A percentile compares a stretch with the other conserved stretches of the same genome.
phyloP scores from a whole-genome alignment of 2,888 invertebrate genomes.

The Drosophila rellima region DNA sequence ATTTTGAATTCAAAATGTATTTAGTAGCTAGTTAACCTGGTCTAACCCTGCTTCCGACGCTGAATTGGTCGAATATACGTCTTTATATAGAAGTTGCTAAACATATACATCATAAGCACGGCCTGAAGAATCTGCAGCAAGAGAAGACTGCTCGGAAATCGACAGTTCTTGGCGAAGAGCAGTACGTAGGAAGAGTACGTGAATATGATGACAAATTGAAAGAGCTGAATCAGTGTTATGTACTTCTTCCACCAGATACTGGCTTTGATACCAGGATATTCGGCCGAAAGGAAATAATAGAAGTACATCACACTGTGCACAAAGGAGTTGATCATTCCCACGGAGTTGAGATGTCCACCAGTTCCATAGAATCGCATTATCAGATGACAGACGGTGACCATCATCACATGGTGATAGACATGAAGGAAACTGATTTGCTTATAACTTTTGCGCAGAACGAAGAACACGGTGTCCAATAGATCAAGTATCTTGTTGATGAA shows the following conservation, averaged over 20 bases:
- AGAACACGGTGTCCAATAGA: slow-evolving; percentile 93
- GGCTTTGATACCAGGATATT: slow-evolving; percentile 85
- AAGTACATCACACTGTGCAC: slow-evolving; percentile 86
- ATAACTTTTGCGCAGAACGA: slow-evolving; percentile 94
- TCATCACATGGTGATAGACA: slow-evolving; percentile 94
- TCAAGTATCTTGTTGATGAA: slow-evolving; percentile 89
- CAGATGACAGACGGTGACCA: slow-evolving; percentile 90
- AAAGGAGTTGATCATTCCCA: slow-evolving; percentile 86
- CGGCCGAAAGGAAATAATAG: slow-evolving; percentile 86
- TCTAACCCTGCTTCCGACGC: slow-evolving; percentile 15
- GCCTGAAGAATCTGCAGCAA: slow-evolving; percentile 87
- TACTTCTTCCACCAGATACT: slow-evolving; percentile 87
- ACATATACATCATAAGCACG: slow-evolving; percentile 87
- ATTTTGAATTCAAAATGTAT: not conserved
- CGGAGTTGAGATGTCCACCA: slow-evolving; percentile 85
- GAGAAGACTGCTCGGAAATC: slow-evolving; percentile 86
- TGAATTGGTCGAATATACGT: slow-evolving; percentile 84
- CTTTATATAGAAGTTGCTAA: slow-evolving; percentile 87
- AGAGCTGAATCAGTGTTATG: slow-evolving; percentile 86
- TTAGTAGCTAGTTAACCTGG: not conserved
- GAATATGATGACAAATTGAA: slow-evolving; percentile 89
- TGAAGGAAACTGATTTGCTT: slow-evolving; percentile 95
- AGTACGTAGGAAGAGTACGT: slow-evolving; percentile 86
- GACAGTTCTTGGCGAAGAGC: slow-evolving; percentile 86
- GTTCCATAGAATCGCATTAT: slow-evolving; percentile 91